Evolutionary conservation across 2,797 vertebrate genomes (phyloP), one percentile per base, ranked within the genome.

Genomic region (Catostomus latipinnis): DNA sequence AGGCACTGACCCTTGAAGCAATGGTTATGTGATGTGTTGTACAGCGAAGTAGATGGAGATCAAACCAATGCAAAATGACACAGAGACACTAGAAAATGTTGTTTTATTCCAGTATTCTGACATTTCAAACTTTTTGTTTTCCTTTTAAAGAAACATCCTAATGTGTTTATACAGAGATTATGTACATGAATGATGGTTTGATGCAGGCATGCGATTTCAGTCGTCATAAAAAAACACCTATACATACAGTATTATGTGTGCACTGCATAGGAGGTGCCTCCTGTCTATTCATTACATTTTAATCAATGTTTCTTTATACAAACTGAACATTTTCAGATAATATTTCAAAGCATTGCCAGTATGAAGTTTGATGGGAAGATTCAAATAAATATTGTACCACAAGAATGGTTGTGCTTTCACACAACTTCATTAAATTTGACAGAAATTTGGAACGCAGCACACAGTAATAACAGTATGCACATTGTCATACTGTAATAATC

Each of bases 101-200:
- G 9, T 60, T 86, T 86, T 85, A 88, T 88, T 89, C 71, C 46
- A 85, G 83, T 90, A 90, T 90, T 88, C 89, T 71, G 11, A 82
- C 56, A 78, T 82, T 49, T 82, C 12, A 86, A 84, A 84, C 77
- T 34, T 78, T 76, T 61, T 50, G 12, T 10, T 62, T 85, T 69
- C 73, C 78, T 84, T 83, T 82, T 91, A 93, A 95, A 90, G 92
- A 96, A 96, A 95, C 82, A 89, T 87, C 89, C 58, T 7, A 80
- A 90, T 94, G 90, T 89, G 91, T 88, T 94, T 95, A 92, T 95
- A 96, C 94, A 96, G 87, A 88, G 86, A 86, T 84, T 93, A 94
- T 94, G 82, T 93, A 94, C 93, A 94, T 54, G 71, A 63, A 67
- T 54, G 53, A 78, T 53, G 82, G 80, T 85, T 89, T 88, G 85